Evolutionary conservation across 1,140 invertebrate genomes (phyloP).

Genomic region (Meloidogyne hapla): DNA sequence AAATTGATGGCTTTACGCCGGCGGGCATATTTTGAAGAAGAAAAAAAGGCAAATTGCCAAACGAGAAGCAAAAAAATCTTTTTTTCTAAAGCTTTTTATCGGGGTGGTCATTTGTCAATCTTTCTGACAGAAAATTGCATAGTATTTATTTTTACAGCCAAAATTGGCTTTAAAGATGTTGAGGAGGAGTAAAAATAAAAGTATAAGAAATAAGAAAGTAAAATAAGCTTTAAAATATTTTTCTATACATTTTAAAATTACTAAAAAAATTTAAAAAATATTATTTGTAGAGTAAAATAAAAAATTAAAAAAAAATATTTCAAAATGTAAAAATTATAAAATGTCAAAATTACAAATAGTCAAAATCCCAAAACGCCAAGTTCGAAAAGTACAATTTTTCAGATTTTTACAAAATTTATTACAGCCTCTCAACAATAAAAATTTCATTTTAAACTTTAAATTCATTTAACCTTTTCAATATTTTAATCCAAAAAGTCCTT

Average conservation of each 20-base stretch:
- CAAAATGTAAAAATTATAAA: background rate
- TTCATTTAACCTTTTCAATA: too few species aligned
- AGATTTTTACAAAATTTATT: too few species aligned
- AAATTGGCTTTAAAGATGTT: background rate
- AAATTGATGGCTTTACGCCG: background rate
- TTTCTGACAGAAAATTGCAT: background rate
- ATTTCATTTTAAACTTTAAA: too few species aligned
- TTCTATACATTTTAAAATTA: too few species aligned
- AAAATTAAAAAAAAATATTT: background rate
- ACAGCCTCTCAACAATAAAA: too few species aligned
- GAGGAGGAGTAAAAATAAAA: background rate
- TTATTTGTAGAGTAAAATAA: background rate
- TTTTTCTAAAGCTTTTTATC: background rate
- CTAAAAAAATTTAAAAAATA: too few species aligned
- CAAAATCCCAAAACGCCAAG: too few species aligned
- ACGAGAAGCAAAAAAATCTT: background rate
- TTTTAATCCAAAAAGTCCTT: too few species aligned
- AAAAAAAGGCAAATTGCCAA: background rate
- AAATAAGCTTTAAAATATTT: too few species aligned
- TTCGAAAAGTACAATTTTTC: too few species aligned
- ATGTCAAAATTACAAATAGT: background rate
- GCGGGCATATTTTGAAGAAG: background rate
- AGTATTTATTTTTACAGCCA: constrained; percentile 1
- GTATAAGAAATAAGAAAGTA: too few species aligned
- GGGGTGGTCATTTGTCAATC: background rate